A percentile compares a stretch with the other conserved stretches of the same genome.
Conservation (phyloP, 2,113 vertebrate species). For the Motacilla alba region DNA sequence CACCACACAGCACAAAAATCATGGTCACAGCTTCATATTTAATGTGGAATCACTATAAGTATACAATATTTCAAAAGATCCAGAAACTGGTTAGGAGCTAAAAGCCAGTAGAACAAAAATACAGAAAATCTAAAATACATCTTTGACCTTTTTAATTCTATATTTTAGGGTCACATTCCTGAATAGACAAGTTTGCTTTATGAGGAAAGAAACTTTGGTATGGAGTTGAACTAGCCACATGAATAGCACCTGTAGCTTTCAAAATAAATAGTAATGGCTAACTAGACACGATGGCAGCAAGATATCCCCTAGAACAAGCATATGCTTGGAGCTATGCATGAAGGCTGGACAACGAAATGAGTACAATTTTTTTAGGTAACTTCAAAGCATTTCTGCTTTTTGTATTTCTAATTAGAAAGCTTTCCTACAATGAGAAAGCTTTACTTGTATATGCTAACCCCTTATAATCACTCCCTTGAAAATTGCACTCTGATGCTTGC, state of each 20-base stretch:
- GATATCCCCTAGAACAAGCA: neutral
- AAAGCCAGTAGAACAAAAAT: conserved; percentile 42
- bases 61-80: conserved; percentile 56
- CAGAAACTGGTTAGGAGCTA: conserved; percentile 41
- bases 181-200: neutral
- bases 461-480: neutral
- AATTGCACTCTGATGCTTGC: neutral
- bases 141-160: conserved; percentile 38
- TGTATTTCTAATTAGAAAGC: neutral
- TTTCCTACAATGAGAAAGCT: neutral
- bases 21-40: conserved; percentile 63
- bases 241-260: conserved; percentile 48
- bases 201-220: conserved; percentile 43
- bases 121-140: conserved; percentile 37
- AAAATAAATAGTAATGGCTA: conserved; percentile 47
- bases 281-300: neutral
- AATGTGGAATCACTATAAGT: conserved; percentile 62
- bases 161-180: neutral
- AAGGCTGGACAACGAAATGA: neutral
- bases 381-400: neutral
- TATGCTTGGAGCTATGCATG: neutral
- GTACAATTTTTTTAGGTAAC: neutral
- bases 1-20: conserved; percentile 20
- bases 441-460: neutral
- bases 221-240: conserved; percentile 33